phyloP scores from a whole-genome alignment of 2,888 invertebrate species.

The Brassicogethes aeneus region DNA sequence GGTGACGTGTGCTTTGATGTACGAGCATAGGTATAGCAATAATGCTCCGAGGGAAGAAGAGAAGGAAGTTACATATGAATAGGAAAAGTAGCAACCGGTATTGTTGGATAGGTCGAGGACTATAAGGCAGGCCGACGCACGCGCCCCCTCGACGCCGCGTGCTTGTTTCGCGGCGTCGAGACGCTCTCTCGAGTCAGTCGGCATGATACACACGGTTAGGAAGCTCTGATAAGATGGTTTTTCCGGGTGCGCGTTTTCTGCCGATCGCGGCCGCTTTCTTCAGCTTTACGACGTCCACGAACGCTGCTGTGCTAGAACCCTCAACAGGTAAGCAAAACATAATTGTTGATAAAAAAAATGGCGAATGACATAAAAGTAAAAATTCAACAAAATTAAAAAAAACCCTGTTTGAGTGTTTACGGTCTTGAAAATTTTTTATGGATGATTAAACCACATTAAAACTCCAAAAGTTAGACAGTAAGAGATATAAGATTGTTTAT shows the following conservation, averaged over 20 bases:
- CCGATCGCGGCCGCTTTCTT: constrained; percentile 8
- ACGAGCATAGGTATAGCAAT: constrained; percentile 1
- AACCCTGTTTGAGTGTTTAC: no score
- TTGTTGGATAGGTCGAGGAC: constrained; percentile 25
- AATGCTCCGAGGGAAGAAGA: neutral
- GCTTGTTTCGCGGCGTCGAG: constrained; percentile 23
- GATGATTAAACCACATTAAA: no score
- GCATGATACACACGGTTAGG: constrained; percentile 29
- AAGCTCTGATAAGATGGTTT: constrained; percentile 10
- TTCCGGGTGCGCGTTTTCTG: constrained; percentile 1
- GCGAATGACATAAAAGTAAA: no score
- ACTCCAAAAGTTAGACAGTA: no score
- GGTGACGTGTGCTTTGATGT: constrained; percentile 8
- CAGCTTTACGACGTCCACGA: constrained; percentile 11
- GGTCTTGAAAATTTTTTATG: no score
- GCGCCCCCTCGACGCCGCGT: constrained; percentile 19
- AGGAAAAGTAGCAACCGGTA: constrained; percentile 8
- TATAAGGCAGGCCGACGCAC: constrained; percentile 20
- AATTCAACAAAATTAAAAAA: no score
- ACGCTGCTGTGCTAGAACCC: constrained; percentile 19
- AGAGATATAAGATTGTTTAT: no score
- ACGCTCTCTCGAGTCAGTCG: constrained; percentile 28
- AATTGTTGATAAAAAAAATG: no score
- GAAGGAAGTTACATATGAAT: neutral
- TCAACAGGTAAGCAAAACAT: constrained; percentile 24